Conservation (phyloP, 2,113 vertebrate species). For the Istiophorus platypterus region DNA sequence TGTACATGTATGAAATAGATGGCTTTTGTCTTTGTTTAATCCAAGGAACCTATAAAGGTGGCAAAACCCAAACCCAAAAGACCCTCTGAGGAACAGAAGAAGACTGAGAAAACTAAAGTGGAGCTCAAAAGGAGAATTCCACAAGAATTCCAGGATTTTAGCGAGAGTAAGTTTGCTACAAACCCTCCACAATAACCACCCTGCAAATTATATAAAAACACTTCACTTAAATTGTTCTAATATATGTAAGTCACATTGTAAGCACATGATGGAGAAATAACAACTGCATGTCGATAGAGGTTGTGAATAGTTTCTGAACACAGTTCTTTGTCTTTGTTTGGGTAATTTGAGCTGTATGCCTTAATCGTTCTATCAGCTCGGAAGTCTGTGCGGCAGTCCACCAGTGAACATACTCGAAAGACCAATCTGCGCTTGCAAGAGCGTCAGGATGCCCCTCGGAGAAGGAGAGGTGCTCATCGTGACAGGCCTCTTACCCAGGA, state of each 20-base stretch:
- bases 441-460: conserved; percentile 92
- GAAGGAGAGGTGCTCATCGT: conserved; percentile 89
- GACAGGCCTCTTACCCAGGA: conserved; percentile 93
- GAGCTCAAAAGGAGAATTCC: conserved; percentile 86
- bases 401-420: conserved; percentile 94
- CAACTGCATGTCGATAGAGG: background rate
- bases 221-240: background rate
- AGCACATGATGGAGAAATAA: background rate
- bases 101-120: conserved; percentile 85
- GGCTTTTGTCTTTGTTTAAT: conserved; percentile 26
- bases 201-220: background rate
- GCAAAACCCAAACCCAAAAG: conserved; percentile 89
- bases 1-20: background rate
- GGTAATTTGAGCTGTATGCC: background rate
- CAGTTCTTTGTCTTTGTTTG: background rate
- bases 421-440: conserved; percentile 95
- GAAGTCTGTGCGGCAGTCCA: conserved; percentile 95
- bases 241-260: background rate
- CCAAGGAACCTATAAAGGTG: conserved; percentile 92
- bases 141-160: conserved; percentile 88
- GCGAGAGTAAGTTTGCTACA: conserved; percentile 86
- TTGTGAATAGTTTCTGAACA: background rate
- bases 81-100: conserved; percentile 79
- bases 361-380: conserved; percentile 81
- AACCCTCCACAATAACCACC: background rate